phyloP scores from a whole-genome alignment of 1,140 invertebrate species.

The Pogonus chalceus region DNA sequence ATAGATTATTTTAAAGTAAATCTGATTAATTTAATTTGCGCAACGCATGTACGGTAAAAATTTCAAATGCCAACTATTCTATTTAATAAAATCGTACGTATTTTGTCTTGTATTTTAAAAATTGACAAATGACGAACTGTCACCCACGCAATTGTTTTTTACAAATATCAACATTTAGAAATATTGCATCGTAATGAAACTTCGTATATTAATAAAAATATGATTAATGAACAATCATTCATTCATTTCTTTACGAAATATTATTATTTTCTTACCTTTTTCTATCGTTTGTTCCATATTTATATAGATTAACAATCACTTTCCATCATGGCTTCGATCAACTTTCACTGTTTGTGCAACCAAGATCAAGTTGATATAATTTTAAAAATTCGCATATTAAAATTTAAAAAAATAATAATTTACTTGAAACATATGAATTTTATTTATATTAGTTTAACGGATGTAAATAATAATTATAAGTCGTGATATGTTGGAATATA shows the following conservation, averaged over 20 bases:
- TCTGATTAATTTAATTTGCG: no score
- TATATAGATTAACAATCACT: background rate
- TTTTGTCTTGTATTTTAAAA: no score
- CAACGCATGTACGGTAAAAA: no score
- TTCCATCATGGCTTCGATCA: background rate
- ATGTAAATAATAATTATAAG: no score
- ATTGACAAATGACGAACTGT: background rate
- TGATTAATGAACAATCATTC: background rate
- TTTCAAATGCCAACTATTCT: no score
- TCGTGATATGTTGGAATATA: no score
- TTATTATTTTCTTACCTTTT: background rate
- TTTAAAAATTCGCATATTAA: constrained; percentile 42
- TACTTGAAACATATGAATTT: no score
- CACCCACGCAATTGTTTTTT: background rate
- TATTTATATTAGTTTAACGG: no score
- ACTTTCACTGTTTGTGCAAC: background rate
- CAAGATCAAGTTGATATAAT: background rate
- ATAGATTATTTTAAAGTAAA: background rate
- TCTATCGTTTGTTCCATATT: background rate
- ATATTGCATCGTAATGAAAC: background rate
- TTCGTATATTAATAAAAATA: background rate
- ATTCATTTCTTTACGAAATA: background rate
- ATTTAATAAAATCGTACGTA: no score
- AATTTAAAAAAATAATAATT: background rate
- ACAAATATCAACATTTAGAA: background rate